phyloP scores from a whole-genome alignment of 2,797 vertebrate genomes.

The Emydoidea blandingii region DNA sequence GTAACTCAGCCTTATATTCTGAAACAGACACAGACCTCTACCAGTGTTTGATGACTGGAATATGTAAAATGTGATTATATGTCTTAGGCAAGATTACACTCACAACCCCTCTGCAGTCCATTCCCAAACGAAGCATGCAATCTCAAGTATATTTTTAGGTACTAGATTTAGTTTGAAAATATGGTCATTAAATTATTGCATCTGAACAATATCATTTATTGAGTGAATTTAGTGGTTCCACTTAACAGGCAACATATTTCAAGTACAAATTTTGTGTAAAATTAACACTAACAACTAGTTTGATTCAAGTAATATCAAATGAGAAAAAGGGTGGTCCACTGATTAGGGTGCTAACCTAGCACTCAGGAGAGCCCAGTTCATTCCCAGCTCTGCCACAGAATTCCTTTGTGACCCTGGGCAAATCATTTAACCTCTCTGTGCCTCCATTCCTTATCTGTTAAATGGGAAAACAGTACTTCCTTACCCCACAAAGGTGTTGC shows the following conservation, averaged over 20 bases:
- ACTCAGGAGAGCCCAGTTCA: not conserved
- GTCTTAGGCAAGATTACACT: not conserved
- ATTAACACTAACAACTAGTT: not conserved
- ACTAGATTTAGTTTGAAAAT: not conserved
- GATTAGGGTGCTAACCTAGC: not conserved
- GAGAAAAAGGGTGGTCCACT: not conserved
- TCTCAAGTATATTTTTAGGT: not conserved
- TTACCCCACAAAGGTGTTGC: not conserved
- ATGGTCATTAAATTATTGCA: not conserved
- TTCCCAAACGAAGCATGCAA: not conserved
- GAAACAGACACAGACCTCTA: not conserved
- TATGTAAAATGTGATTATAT: not conserved
- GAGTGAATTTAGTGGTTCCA: not conserved
- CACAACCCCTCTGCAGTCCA: not conserved
- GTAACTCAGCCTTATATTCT: accelerated
- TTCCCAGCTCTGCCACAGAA: not conserved
- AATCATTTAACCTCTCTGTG: not conserved
- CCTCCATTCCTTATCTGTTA: not conserved
- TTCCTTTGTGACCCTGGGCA: not conserved
- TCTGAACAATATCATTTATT: not conserved
- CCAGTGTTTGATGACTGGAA: not conserved
- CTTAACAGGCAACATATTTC: not conserved
- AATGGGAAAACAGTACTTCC: not conserved
- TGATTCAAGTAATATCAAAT: not conserved
- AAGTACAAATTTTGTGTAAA: constrained; percentile 2